Percentiles rank a stretch among this genome's conserved stretches.
These are phyloP conservation scores for Melospiza melodia DNA, from an alignment of 2,113 vertebrate genomes.

Conservation along the genomic window DNA sequence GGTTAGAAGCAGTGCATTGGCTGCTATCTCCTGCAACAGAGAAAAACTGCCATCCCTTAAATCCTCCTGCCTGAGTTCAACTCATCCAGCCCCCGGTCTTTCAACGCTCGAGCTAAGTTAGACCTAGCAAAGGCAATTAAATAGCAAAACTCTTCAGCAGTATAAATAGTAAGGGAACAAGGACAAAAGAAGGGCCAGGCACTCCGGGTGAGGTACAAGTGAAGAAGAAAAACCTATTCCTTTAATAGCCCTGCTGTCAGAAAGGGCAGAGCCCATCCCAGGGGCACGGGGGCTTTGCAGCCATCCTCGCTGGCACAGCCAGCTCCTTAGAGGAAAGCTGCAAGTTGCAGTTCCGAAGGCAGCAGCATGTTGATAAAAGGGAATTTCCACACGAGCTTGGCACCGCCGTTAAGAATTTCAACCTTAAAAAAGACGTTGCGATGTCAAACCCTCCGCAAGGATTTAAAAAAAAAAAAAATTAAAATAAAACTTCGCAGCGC, in stretches of 20 bases:
- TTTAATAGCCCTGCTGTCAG: background rate
- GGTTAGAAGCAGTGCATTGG: background rate
- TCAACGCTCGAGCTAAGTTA: background rate
- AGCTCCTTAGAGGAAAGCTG: background rate
- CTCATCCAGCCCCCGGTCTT: background rate
- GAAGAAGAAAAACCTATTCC: slow-evolving; percentile 17
- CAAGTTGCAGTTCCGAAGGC: background rate
- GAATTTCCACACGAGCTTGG: slow-evolving; percentile 47
- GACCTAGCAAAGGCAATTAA: slow-evolving; percentile 39
- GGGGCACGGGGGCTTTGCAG: background rate
- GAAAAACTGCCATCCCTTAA: background rate
- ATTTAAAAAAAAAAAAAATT: background rate
- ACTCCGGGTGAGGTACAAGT: background rate
- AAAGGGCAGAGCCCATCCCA: slow-evolving; percentile 27
- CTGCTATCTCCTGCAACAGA: background rate
- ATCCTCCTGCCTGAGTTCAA: background rate
- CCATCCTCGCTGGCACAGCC: background rate
- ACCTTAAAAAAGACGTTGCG: background rate
- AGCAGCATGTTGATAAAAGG: slow-evolving; percentile 12
- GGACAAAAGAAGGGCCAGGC: slow-evolving; percentile 42
- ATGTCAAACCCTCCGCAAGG: background rate
- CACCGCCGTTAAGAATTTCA: background rate
- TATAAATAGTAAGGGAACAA: slow-evolving; percentile 45
- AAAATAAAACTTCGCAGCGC: background rate
- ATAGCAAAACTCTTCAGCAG: slow-evolving; percentile 26